Base-by-base conservation (phyloP, 2,797 vertebrate species). In the Acipenser transmontanus region DNA sequence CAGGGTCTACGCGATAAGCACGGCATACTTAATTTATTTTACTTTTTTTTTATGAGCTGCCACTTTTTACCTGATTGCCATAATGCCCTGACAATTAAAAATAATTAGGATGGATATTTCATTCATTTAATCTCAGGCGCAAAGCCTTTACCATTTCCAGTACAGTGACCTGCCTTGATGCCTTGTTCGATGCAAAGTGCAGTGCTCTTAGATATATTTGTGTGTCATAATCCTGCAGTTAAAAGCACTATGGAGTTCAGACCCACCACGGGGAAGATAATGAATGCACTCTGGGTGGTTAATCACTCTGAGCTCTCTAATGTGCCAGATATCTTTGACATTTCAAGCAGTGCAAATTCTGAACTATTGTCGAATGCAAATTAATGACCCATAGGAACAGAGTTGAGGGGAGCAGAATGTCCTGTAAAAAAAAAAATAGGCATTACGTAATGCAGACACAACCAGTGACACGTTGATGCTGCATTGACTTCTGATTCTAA, bases 41-140 rank as follows among this genome's bases (percentile, higher is more conserved):
- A 34, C 34, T 34, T n/a, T n/a, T n/a, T n/a, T n/a, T n/a, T n/a
- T n/a, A n/a, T 34, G 34, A 34, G 34, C 34, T 34, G 34, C 34
- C 34, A 57, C 54, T n/a, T n/a, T 57, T 57, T 66, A 9, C 70
- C 69, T 50, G 70, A 62, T 50, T 62, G 68, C 34, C 63, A 7
- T n/a, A 57, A 50, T 71, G 68, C 56, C 54, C 68, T 70, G 74
- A 76, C 69, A 59, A 65, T 65, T 49, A 70, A 71, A 68, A 66
- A 71, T 63, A 71, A 73, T 73, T 69, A 75, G 74, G 50, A 57
- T 7, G 12, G 54, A 57, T 57, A 57, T 34, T 34, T 34, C 54
- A 50, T 59, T 66, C 14, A 48, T 14, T 66, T 12, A 7, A 49
- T 9, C n/a, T 10, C 8, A 17, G 20, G 54, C n/a, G n/a, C 52